Evolutionary conservation across 1,140 invertebrate genomes (phyloP), one percentile per base, ranked within the genome.

Genomic region (Aphaenogaster ashmeadi): DNA sequence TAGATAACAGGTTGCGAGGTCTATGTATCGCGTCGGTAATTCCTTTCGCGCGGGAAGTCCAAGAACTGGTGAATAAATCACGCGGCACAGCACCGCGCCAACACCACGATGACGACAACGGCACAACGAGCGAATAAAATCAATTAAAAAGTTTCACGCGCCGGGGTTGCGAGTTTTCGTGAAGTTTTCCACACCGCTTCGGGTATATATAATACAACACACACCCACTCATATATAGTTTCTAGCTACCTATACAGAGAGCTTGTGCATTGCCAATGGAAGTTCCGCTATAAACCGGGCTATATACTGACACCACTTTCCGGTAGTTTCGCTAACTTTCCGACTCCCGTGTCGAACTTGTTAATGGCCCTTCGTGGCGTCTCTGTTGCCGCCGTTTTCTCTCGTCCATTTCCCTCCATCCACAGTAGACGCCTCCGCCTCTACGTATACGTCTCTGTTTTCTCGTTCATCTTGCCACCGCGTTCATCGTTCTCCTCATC

Each of bases 141-240:
- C 91, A 92, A 92, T 92, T 92, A 91, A 92, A 91, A 91, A 92
- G 88, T 92, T 92, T 88, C 38, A 60, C 87, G 88, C 60, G 54
- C 36, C 72, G 36, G 21, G 77, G 50, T 2, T 50, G 54, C 47
- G 84, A 89, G 85, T 89, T 90, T 87, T 83, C 84, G 41, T n/a
- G 0, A 90, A 89, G 84, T 90, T 90, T 80, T 81, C 60, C 89
- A 75, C 56, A 78, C 50, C 62, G 69, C n/a, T 66, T 15, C 52
- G 47, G n/a, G 6, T 50, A 21, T 69, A 50, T 50, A 69, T 41
- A 69, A 50, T 27, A 27, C 27, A 27, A 27, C 27, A 27, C 60
- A 75, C 41, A 21, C n/a, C 3, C 33, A 60, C 54, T 41, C 38
- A 11, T n/a, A 83, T 7, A 74, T 44, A 83, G 47, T 27, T 38